Evolutionary conservation across 2,888 invertebrate species (phyloP).

Genomic region (Archips xylosteana): DNA sequence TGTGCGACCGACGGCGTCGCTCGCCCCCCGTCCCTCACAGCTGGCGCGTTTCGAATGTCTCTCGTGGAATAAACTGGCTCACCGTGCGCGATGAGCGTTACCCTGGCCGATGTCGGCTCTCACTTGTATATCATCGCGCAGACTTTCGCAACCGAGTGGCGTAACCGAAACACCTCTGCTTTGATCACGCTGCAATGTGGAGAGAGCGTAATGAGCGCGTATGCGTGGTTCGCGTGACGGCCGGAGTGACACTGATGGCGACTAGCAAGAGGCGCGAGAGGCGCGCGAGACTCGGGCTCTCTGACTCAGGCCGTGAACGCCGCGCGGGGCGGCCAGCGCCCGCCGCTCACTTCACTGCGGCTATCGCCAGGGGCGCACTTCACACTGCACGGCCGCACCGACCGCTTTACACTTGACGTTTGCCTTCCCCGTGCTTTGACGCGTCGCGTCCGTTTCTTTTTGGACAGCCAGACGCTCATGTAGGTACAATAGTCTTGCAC

Average conservation of each 20-base stretch:
- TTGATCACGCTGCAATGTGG: slow-evolving; percentile 67
- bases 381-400: slow-evolving; percentile 51
- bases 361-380: slow-evolving; percentile 67
- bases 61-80: slow-evolving; percentile 77
- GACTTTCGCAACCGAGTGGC: slow-evolving; percentile 82
- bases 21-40: slow-evolving; percentile 79
- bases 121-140: slow-evolving; percentile 85
- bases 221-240: slow-evolving; percentile 46
- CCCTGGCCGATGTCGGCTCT: slow-evolving; percentile 78
- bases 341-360: slow-evolving; percentile 67
- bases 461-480: neutral
- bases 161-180: slow-evolving; percentile 79
- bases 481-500: neutral
- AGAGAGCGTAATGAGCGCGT: slow-evolving; percentile 57
- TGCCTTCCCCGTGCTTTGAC: neutral
- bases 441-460: neutral
- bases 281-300: slow-evolving; percentile 22
- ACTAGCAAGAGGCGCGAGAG: neutral
- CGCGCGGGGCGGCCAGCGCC: slow-evolving; percentile 48
- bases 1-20: slow-evolving; percentile 80
- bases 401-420: neutral
- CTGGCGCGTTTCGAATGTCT: slow-evolving; percentile 80
- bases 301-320: slow-evolving; percentile 21
- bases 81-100: slow-evolving; percentile 84
- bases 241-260: slow-evolving; percentile 47